Percentiles rank a stretch among this genome's conserved stretches.
Evolutionary conservation across 1,140 invertebrate species (phyloP).

Genomic region (Nixonia krombeini): DNA sequence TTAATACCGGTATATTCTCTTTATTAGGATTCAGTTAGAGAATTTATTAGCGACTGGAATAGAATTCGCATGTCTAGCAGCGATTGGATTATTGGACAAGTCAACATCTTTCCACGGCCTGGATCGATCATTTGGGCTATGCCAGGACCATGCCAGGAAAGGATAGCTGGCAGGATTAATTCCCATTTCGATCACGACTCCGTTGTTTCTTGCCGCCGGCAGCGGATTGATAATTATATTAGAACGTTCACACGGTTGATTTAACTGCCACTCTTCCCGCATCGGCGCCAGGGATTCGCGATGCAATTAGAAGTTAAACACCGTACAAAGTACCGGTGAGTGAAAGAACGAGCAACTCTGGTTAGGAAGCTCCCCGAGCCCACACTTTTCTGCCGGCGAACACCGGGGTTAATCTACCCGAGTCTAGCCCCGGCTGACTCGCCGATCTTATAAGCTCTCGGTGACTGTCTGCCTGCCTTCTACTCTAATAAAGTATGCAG

Average conservation of each 20-base stretch:
- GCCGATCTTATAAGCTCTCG: slow-evolving; percentile 58
- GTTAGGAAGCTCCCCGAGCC: slow-evolving; percentile 31
- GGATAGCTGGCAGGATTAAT: background rate
- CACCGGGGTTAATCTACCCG: slow-evolving; percentile 13
- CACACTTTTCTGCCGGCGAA: background rate
- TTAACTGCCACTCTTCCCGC: slow-evolving; percentile 56
- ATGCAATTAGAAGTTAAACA: slow-evolving; percentile 67
- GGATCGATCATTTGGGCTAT: too few species aligned
- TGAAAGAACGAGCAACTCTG: slow-evolving; percentile 45
- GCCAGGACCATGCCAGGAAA: too few species aligned
- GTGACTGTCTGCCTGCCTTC: slow-evolving; percentile 45
- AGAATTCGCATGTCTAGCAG: too few species aligned
- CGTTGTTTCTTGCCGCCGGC: slow-evolving; percentile 35
- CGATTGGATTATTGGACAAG: too few species aligned
- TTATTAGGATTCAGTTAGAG: too few species aligned
- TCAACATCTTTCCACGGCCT: too few species aligned
- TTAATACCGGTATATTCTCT: too few species aligned
- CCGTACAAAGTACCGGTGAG: slow-evolving; percentile 52
- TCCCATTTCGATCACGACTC: slow-evolving; percentile 49
- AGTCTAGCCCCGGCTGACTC: slow-evolving; percentile 11
- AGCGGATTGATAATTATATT: slow-evolving; percentile 60
- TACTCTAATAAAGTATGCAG: slow-evolving; percentile 60
- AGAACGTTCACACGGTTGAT: slow-evolving; percentile 58
- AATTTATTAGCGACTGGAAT: too few species aligned
- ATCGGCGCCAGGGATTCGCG: slow-evolving; percentile 56